Evolutionary conservation across 30 jellyfish, hydroid and myxozoan genomes (phyloP).

Genomic region (Aurelia sp.): DNA sequence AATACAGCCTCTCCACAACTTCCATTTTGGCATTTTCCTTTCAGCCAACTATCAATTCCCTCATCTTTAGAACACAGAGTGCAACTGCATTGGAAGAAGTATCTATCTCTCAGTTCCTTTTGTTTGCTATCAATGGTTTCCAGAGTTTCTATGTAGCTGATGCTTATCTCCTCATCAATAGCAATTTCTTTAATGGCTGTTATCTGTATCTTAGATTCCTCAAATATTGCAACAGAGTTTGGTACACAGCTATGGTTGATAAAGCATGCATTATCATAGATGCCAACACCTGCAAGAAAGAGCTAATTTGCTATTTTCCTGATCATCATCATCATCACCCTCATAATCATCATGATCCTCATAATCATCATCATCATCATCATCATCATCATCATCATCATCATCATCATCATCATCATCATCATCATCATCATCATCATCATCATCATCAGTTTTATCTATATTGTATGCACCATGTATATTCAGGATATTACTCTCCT

Average conservation of each 20-base stretch:
- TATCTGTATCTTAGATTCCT: conserved; percentile 46
- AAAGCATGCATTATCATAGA: conserved; percentile 68
- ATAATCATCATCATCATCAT: no score
- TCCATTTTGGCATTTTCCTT: conserved; percentile 24
- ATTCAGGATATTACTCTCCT: no score
- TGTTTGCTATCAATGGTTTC: conserved; percentile 55
- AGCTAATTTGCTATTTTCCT: no score
- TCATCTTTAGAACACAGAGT: conserved; percentile 39
- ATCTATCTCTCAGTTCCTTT: conserved; percentile 71
- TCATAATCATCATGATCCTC: no score
- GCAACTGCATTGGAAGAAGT: conserved; percentile 82
- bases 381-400: no score
- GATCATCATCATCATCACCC: no score
- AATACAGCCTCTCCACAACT: background rate
- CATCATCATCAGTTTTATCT: no score
- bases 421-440: no score
- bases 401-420: no score
- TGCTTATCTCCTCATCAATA: conserved; percentile 71
- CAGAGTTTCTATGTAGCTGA: conserved; percentile 74
- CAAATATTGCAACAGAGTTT: conserved; percentile 78
- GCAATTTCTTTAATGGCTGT: conserved; percentile 56
- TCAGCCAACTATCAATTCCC: background rate
- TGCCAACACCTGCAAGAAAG: conserved; percentile 76
- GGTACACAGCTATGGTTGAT: conserved; percentile 92
- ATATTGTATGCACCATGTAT: no score